These are phyloP conservation scores for Cephus cinctus DNA, from an alignment of 1,140 invertebrate genomes.

Conservation along the genomic window DNA sequence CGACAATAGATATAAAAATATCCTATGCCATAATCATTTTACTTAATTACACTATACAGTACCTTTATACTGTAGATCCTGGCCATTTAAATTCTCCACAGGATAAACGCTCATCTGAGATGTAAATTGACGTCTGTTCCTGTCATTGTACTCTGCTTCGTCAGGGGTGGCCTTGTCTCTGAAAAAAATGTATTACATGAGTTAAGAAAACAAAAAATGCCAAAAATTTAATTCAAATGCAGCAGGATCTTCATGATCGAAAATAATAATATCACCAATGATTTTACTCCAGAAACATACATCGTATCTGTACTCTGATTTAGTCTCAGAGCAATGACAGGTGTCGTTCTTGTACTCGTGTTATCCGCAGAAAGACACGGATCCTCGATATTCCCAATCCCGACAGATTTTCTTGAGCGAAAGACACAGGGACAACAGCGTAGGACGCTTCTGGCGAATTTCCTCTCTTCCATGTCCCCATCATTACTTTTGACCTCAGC, in stretches of 20 bases:
- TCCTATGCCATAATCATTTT: too few relatives aligned
- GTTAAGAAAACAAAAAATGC: not conserved
- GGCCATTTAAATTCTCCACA: slow-evolving; percentile 14
- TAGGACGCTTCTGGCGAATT: slow-evolving; percentile 36
- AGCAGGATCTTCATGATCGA: not conserved
- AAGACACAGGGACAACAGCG: slow-evolving; percentile 51
- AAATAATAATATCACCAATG: not conserved
- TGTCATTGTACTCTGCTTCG: slow-evolving; percentile 35
- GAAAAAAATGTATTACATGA: slow-evolving; percentile 20
- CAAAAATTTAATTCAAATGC: not conserved
- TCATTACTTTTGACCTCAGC: slow-evolving; percentile 19
- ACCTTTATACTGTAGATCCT: slow-evolving; percentile 16
- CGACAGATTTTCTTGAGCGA: slow-evolving; percentile 41
- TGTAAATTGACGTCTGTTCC: slow-evolving; percentile 30
- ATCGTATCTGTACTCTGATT: slow-evolving; percentile 32
- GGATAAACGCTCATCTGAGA: slow-evolving; percentile 20
- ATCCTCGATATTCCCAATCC: slow-evolving; percentile 27
- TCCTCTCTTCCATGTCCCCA: slow-evolving; percentile 22
- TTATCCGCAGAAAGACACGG: slow-evolving; percentile 24
- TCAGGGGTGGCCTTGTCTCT: slow-evolving; percentile 39
- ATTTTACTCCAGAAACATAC: slow-evolving; percentile 31
- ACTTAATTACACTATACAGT: slow-evolving; percentile 1
- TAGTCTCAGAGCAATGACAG: slow-evolving; percentile 42
- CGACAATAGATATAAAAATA: too few relatives aligned
- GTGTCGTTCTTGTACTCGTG: slow-evolving; percentile 29